Evolutionary conservation across 2,888 invertebrate genomes (phyloP), one percentile per base, ranked within the genome.

Genomic region (Drosophila pseudotakahashii): DNA sequence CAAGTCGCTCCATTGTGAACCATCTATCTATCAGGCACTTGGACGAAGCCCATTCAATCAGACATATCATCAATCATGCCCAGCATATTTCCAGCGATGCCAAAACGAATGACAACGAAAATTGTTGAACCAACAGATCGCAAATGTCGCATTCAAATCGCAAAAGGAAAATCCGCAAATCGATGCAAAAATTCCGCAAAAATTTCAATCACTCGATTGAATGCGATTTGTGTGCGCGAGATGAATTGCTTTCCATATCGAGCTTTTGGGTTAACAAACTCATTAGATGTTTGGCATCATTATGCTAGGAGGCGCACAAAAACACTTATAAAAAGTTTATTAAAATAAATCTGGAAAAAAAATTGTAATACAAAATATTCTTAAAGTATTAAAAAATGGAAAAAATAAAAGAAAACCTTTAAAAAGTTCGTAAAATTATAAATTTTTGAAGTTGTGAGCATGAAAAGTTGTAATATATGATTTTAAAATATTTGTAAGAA

Each of bases 1-100:
- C 41, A 39, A 66, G 62, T 57, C 16, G 42, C 58, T 42, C 26
- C 79, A 76, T 79, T 74, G 52, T 77, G 70, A 73, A 77, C 70
- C 77, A 74, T 48, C 76, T 77, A 84, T 84, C 83, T 79, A 86
- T 88, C 84, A 76, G 60, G 53, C 69, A 68, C 53, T 74, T 68
- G 41, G 52, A 19, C 51, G 50, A 59, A 67, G 5, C 57, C 77
- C 77, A 79, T 88, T 84, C 84, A 84, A 84, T 84, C 84, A 83
- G 63, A 70, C 58, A 69, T 44, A 68, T 62, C 84, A 84, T 84
- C 84, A 88, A 84, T 84, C 84, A 84, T 83, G 77, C 45, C 78
- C 73, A 72, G 60, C 76, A 77, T 76, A 75, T 75, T 83, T 63
- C 68, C 55, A 54, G 41, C 63, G 70, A 23, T 52, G 54, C 67